phyloP scores from a whole-genome alignment of 2,888 invertebrate species.

The Euplexia lucipara region DNA sequence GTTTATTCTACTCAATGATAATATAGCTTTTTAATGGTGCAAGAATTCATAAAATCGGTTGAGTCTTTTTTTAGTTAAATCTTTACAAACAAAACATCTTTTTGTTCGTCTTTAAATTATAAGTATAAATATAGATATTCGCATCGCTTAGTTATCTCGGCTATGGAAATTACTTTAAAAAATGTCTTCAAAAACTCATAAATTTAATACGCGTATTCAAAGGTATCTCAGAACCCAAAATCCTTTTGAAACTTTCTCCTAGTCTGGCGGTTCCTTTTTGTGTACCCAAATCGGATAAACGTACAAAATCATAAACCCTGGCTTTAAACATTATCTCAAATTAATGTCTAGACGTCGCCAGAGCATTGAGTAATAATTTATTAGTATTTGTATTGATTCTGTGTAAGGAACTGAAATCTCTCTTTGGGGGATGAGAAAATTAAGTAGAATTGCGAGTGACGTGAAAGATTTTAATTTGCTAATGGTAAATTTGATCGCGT shows the following conservation, averaged over 20 bases:
- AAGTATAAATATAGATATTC: too few relatives aligned
- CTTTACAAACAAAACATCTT: too few relatives aligned
- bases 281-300: conserved; percentile 34
- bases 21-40: too few relatives aligned
- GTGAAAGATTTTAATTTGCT: conserved; percentile 17
- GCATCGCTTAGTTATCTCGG: too few relatives aligned
- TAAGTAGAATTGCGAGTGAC: conserved; percentile 1
- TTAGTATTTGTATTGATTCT: conserved; percentile 31
- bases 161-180: too few relatives aligned
- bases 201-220: conserved; percentile 14
- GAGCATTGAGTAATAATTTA: conserved; percentile 49
- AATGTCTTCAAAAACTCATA: not conserved
- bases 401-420: conserved; percentile 19
- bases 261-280: not conserved
- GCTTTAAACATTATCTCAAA: conserved; percentile 62
- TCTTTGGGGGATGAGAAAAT: not conserved
- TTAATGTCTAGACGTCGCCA: conserved; percentile 68
- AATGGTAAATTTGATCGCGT: conserved; percentile 20
- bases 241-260: conserved; percentile 9
- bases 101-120: too few relatives aligned
- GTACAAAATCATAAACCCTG: conserved; percentile 18
- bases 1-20: too few relatives aligned
- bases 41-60: too few relatives aligned
- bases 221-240: conserved; percentile 2
- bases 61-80: too few relatives aligned